These are phyloP conservation scores for Reticulitermes speratus DNA, from an alignment of 1,140 invertebrate species.

Conservation along the genomic window DNA sequence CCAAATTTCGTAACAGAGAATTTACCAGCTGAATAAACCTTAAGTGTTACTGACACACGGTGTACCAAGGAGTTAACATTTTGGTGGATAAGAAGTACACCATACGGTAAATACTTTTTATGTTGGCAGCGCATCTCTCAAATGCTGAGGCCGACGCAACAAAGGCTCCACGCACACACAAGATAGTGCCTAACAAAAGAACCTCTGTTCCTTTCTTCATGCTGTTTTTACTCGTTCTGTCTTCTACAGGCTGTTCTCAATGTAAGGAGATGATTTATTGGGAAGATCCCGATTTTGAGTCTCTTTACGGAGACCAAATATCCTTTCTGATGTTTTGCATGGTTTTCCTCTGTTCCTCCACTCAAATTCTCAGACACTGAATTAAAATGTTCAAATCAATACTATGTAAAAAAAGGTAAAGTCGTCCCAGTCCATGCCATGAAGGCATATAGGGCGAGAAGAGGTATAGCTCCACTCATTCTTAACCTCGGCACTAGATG, in stretches of 20 bases:
- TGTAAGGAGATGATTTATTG: background rate
- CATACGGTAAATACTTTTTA: background rate
- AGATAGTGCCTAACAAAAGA: background rate
- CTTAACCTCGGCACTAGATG: too few species aligned
- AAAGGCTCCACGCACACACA: conserved; percentile 2
- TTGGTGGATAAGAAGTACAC: background rate
- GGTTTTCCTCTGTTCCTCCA: too few species aligned
- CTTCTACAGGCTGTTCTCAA: background rate
- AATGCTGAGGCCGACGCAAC: background rate
- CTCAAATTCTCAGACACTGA: too few species aligned
- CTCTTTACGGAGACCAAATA: background rate
- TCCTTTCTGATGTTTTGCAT: too few species aligned
- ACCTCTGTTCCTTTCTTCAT: background rate
- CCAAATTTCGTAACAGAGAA: too few species aligned
- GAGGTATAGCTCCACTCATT: too few species aligned
- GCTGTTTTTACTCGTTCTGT: background rate
- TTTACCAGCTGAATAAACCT: background rate
- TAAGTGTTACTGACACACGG: background rate
- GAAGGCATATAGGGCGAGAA: too few species aligned
- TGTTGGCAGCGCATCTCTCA: background rate
- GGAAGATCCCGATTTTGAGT: background rate
- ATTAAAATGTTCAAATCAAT: too few species aligned
- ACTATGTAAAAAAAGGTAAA: too few species aligned
- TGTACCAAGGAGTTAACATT: background rate
- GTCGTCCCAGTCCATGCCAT: too few species aligned